phyloP scores from a whole-genome alignment of 2,888 invertebrate species.

The Drosophila prostipennis region DNA sequence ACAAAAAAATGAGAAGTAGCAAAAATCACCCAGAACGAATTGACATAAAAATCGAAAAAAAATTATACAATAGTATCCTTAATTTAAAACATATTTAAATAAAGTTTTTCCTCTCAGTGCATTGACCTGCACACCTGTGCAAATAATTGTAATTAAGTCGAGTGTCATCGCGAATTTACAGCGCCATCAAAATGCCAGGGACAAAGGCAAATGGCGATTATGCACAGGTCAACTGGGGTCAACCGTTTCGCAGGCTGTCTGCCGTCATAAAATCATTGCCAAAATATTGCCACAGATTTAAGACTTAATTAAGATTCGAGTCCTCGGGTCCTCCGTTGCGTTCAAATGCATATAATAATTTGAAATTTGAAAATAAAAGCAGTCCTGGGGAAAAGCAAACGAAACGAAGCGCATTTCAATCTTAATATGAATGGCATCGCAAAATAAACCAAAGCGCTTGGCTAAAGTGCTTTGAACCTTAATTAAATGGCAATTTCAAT shows the following conservation, averaged over 20 bases:
- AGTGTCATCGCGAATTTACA: constrained; percentile 39
- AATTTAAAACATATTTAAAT: not conserved
- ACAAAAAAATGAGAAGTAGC: no score
- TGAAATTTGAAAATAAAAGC: not conserved
- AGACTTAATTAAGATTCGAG: constrained; percentile 26
- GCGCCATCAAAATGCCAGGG: constrained; percentile 18
- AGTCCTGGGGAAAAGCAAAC: not conserved
- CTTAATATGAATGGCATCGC: not conserved
- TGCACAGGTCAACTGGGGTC: constrained; percentile 19
- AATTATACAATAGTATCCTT: no score
- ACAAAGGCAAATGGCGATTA: constrained; percentile 31
- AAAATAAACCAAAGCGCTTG: not conserved
- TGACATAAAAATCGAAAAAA: no score
- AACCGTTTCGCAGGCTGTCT: constrained; percentile 6
- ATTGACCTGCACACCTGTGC: constrained; percentile 19
- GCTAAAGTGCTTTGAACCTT: constrained; percentile 3
- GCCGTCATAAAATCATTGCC: constrained; percentile 12
- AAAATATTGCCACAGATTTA: constrained; percentile 19
- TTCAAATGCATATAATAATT: constrained; percentile 9
- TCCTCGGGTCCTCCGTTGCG: not conserved
- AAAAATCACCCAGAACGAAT: no score
- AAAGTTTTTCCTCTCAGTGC: not conserved
- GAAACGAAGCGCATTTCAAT: no score
- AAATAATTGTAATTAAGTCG: constrained; percentile 48
- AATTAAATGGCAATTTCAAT: constrained; percentile 16